Percentiles rank a stretch among this genome's conserved stretches.
Evolutionary conservation across 2,797 vertebrate species (phyloP).

Genomic region (Galago senegalensis): DNA sequence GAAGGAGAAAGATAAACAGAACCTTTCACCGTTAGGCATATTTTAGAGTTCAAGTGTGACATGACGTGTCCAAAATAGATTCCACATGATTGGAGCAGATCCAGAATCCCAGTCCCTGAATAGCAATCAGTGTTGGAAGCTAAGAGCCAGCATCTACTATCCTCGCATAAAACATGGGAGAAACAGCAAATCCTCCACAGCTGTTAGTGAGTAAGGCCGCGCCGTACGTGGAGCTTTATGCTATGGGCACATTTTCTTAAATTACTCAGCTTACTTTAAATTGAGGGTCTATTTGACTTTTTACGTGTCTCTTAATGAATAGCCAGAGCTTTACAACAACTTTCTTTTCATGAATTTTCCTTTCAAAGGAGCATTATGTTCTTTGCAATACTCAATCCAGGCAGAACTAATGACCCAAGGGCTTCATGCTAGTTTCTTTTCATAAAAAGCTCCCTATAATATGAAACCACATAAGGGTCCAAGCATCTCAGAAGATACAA

Average conservation of each 20-base stretch:
- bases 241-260: slow-evolving; percentile 79
- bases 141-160: slow-evolving; percentile 75
- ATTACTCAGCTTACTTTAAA: slow-evolving; percentile 80
- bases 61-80: slow-evolving; percentile 87
- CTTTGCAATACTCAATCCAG: slow-evolving; percentile 52
- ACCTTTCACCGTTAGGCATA: slow-evolving; percentile 84
- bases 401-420: slow-evolving; percentile 71
- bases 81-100: slow-evolving; percentile 86
- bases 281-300: slow-evolving; percentile 74
- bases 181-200: slow-evolving; percentile 83
- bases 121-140: slow-evolving; percentile 84
- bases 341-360: slow-evolving; percentile 73
- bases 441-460: slow-evolving; percentile 68
- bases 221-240: slow-evolving; percentile 44
- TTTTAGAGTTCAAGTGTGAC: slow-evolving; percentile 87
- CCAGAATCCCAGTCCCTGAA: slow-evolving; percentile 83
- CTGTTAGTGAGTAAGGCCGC: slow-evolving; percentile 75
- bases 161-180: slow-evolving; percentile 83
- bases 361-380: slow-evolving; percentile 71
- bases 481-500: slow-evolving; percentile 54
- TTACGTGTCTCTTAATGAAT: slow-evolving; percentile 71
- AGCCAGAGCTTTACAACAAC: slow-evolving; percentile 73
- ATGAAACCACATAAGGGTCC: slow-evolving; percentile 53
- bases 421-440: slow-evolving; percentile 72
- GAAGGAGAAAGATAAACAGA: slow-evolving; percentile 85